These are phyloP conservation scores for Cryptus viduatorius DNA, from an alignment of 2,888 invertebrate genomes.

Conservation along the genomic window DNA sequence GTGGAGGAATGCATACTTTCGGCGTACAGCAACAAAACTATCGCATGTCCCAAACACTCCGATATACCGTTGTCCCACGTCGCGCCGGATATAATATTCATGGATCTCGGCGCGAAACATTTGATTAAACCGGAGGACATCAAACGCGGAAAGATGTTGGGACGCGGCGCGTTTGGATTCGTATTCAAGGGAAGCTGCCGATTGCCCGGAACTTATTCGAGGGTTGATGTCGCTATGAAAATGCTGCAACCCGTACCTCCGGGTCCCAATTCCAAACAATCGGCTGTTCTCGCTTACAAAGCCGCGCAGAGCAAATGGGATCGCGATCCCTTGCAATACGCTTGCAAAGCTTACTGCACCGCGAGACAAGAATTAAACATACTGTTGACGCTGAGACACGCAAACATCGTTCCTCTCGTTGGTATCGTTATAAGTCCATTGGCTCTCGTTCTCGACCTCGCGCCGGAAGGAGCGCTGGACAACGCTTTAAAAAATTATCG, in stretches of 20 bases:
- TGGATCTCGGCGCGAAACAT: conserved; percentile 94
- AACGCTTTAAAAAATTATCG: conserved; percentile 93
- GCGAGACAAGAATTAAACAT: conserved; percentile 97
- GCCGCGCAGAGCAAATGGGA: conserved; percentile 95
- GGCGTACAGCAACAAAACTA: conserved; percentile 90
- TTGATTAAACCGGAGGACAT: conserved; percentile 94
- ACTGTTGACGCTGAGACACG: conserved; percentile 93
- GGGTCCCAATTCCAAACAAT: conserved; percentile 89
- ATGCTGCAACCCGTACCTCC: conserved; percentile 98
- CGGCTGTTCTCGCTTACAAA: conserved; percentile 88
- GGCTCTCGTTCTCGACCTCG: conserved; percentile 94
- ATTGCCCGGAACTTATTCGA: conserved; percentile 86
- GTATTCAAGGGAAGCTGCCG: conserved; percentile 93
- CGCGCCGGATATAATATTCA: conserved; percentile 97
- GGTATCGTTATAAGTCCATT: conserved; percentile 96
- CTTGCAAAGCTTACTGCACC: conserved; percentile 98
- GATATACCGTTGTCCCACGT: conserved; percentile 91
- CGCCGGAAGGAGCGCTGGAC: conserved; percentile 97
- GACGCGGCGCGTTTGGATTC: conserved; percentile 99
- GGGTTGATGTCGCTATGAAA: conserved; percentile 95
- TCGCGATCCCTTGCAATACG: conserved; percentile 95
- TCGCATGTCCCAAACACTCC: conserved; percentile 93
- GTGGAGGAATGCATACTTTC: conserved; percentile 98
- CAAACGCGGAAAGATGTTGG: conserved; percentile 91
- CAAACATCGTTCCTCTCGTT: conserved; percentile 96